A percentile compares a stretch with the other conserved stretches of the same genome.
Evolutionary conservation across 2,888 invertebrate species (phyloP).

Genomic region (Spodoptera littoralis): DNA sequence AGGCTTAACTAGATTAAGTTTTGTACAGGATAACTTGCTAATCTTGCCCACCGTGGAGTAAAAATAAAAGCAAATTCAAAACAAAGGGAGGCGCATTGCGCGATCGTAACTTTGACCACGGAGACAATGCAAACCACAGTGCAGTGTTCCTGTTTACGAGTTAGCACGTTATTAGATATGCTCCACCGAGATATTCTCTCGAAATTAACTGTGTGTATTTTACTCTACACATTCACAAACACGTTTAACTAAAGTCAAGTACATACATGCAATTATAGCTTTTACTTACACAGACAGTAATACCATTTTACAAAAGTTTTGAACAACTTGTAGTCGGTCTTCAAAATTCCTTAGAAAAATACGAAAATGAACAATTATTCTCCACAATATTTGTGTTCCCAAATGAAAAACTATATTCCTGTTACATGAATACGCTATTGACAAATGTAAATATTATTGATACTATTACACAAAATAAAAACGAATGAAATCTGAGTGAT

Average conservation of each 20-base stretch:
- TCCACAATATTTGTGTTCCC: no score
- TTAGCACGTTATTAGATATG: constrained; percentile 52
- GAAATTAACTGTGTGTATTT: constrained; percentile 38
- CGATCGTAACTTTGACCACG: constrained; percentile 53
- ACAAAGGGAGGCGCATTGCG: constrained; percentile 58
- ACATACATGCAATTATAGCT: constrained; percentile 42
- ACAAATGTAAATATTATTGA: constrained; percentile 12
- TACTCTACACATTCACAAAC: constrained; percentile 16
- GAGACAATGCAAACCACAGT: constrained; percentile 55
- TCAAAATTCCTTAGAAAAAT: no score
- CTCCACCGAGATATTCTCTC: constrained; percentile 40
- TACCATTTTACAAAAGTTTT: no score
- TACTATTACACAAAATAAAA: constrained; percentile 10
- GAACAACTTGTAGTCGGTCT: no score
- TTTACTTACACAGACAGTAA: not conserved
- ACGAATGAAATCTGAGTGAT: constrained; percentile 14
- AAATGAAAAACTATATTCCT: no score
- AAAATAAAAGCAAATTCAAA: constrained; percentile 38
- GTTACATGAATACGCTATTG: not conserved
- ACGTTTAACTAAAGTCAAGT: constrained; percentile 27
- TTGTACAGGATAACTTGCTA: constrained; percentile 26
- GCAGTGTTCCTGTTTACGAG: constrained; percentile 50
- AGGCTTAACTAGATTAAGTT: constrained; percentile 33
- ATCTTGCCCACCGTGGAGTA: constrained; percentile 33
- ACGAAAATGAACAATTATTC: no score